These are phyloP conservation scores for Brachypteracias leptosomus DNA, from an alignment of 2,113 vertebrate genomes.

Conservation along the genomic window DNA sequence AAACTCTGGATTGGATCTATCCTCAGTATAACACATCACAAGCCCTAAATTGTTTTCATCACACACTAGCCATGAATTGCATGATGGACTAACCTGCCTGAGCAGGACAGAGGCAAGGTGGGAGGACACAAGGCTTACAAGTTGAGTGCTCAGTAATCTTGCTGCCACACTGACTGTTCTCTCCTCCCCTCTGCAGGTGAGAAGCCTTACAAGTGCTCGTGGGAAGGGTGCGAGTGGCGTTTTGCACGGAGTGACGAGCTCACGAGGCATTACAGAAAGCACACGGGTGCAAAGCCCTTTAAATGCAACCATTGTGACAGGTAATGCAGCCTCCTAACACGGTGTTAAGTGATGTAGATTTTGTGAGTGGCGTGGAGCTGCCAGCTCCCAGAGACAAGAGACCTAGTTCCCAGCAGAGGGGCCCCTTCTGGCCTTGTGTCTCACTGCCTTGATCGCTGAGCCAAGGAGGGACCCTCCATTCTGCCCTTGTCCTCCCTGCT, in stretches of 20 bases:
- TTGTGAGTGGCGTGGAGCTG: neutral
- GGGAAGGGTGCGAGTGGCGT: slow-evolving; percentile 99
- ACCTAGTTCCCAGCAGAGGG: neutral
- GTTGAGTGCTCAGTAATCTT: neutral
- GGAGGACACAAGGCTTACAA: neutral
- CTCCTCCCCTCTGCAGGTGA: slow-evolving; percentile 81
- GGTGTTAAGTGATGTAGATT: neutral
- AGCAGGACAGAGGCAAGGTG: neutral
- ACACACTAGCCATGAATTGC: neutral
- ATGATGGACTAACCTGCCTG: neutral
- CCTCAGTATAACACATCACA: neutral
- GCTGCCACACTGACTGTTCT: slow-evolving; percentile 22
- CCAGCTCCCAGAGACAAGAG: neutral
- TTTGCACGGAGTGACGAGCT: slow-evolving; percentile 99
- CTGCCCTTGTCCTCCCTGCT: neutral
- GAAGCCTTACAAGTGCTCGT: slow-evolving; percentile 99
- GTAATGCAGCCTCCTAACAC: slow-evolving; percentile 66
- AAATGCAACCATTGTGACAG: slow-evolving; percentile 99
- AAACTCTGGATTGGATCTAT: neutral
- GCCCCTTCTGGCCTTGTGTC: neutral
- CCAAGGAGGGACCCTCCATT: neutral
- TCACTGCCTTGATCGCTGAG: neutral
- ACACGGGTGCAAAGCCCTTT: slow-evolving; percentile 99
- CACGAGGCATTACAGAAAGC: slow-evolving; percentile 99
- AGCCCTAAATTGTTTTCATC: neutral